Base-by-base conservation (phyloP, 2,888 invertebrate genomes). In the Drosophila cracens region DNA sequence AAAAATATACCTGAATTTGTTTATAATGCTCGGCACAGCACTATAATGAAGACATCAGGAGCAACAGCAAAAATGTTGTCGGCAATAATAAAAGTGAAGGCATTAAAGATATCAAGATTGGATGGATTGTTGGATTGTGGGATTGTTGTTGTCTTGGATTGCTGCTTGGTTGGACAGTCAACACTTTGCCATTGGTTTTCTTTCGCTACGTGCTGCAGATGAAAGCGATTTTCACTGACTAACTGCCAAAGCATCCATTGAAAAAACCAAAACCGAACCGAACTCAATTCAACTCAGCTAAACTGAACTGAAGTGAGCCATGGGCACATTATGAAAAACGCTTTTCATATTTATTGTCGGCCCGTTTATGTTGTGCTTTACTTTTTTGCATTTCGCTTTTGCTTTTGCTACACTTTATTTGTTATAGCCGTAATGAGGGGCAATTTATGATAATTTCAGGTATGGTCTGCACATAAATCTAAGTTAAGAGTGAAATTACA, bases 401-500 rank as follows among this genome's bases (percentile, higher is more conserved):
- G 21, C 48, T 34, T 63, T 49, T 70, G 64, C 65, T 62, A 65
- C 60, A 66, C 49, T 79, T 79, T 74, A 78, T 78, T 81, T 78
- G 77, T 60, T 68, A 58, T 73, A 51, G 59, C 56, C 61, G 71
- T 87, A 85, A 85, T 89, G 85, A 89, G 83, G 75, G 82, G 90
- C 83, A 85, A 85, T 85, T 85, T 85, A 88, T 85, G 81, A 77
- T 85, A 81, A 89, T 85, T 89, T 89, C 78, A 74, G 83, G 69
- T 76, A 65, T 65, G 90, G 86, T 88, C 83, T 59, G 36, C 75
- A 74, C 86, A 85, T 85, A 85, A 85, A 85, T 89, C 88, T 59
- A 65, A 68, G 75, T 78, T 88, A 89, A 77, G 72, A 89, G 90
- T 74, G 83, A 85, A 89, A 85, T 81, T 88, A 85, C 76, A 71